These are phyloP conservation scores for Coleophora deauratella DNA, from an alignment of 2,888 invertebrate species.

Conservation along the genomic window DNA sequence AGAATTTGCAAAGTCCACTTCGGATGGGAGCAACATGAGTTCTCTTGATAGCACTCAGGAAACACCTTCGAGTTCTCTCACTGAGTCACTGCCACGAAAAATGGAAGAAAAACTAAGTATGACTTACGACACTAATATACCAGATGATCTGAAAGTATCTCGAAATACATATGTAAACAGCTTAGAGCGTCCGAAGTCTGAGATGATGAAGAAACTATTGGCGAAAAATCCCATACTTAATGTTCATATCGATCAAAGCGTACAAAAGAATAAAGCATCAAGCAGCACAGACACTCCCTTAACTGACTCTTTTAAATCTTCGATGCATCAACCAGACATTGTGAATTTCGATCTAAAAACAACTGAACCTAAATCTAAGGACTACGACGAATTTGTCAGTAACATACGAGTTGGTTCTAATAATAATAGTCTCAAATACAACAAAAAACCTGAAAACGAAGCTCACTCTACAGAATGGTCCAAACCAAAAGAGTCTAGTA, in stretches of 20 bases:
- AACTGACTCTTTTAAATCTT: slow-evolving; percentile 58
- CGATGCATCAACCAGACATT: slow-evolving; percentile 65
- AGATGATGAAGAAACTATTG: slow-evolving; percentile 73
- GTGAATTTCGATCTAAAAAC: slow-evolving; percentile 65
- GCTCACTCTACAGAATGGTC: slow-evolving; percentile 46
- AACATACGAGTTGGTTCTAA: slow-evolving; percentile 66
- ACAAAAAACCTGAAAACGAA: slow-evolving; percentile 42
- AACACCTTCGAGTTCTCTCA: slow-evolving; percentile 24
- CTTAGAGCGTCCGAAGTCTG: slow-evolving; percentile 76
- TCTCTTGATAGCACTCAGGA: slow-evolving; percentile 56
- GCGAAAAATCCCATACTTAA: slow-evolving; percentile 68
- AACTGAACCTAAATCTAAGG: slow-evolving; percentile 39
- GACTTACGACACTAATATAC: slow-evolving; percentile 74
- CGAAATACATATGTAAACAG: slow-evolving; percentile 74
- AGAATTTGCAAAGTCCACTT: slow-evolving; percentile 65
- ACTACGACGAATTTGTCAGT: slow-evolving; percentile 64
- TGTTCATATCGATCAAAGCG: slow-evolving; percentile 53
- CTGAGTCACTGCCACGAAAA: slow-evolving; percentile 39
- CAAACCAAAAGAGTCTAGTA: slow-evolving; percentile 41
- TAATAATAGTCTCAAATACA: slow-evolving; percentile 54
- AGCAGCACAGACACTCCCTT: slow-evolving; percentile 36
- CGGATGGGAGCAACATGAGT: slow-evolving; percentile 60
- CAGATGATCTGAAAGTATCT: slow-evolving; percentile 78
- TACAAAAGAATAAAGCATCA: slow-evolving; percentile 41
- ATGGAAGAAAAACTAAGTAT: slow-evolving; percentile 60